Conservation (phyloP, 2,797 vertebrate species). For the Dallia pectoralis region DNA sequence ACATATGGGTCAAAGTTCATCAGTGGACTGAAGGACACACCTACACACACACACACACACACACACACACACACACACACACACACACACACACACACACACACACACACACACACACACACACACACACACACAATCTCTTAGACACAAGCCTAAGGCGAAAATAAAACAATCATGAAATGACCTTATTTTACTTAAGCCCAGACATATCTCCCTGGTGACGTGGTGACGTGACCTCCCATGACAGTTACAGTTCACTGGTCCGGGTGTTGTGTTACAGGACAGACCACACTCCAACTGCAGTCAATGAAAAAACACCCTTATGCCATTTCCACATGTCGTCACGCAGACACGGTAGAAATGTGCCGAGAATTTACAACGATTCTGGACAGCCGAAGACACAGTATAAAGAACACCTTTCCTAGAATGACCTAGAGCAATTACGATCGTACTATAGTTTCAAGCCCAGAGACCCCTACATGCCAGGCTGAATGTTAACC, state of each 20-base stretch:
- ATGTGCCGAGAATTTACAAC: background rate
- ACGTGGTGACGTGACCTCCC: conserved; percentile 23
- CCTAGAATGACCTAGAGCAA: background rate
- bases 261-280: conserved; percentile 38
- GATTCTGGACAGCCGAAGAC: background rate
- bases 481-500: background rate
- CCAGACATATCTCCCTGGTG: conserved; percentile 2
- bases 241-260: conserved; percentile 13
- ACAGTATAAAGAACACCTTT: background rate
- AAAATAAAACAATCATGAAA: background rate
- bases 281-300: conserved; percentile 12
- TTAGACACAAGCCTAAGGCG: background rate
- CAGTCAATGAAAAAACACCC: conserved; percentile 32
- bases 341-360: background rate
- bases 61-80: conserved; percentile 9
- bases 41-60: conserved; percentile 12
- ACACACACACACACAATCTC: background rate
- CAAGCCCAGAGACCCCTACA: conserved; percentile 18
- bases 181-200: conserved; percentile 15
- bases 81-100: conserved; percentile 13
- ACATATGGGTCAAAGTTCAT: conserved; percentile 25
- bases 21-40: conserved; percentile 24
- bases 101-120: conserved; percentile 10
- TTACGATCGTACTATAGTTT: background rate
- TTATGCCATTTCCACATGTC: background rate